Base-by-base conservation (phyloP, 2,888 invertebrate species). In the Mayetiola destructor region DNA sequence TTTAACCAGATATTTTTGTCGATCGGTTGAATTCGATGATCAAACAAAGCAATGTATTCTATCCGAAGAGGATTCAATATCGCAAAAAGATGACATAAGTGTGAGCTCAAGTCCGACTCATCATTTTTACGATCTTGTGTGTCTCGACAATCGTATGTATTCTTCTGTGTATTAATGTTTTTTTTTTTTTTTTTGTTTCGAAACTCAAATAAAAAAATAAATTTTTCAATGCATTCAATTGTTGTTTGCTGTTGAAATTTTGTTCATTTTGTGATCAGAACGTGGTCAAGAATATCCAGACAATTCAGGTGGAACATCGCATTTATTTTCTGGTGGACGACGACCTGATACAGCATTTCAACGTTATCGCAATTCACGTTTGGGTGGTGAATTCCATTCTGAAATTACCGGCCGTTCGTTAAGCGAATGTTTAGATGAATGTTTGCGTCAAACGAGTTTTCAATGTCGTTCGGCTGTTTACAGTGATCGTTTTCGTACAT, bases 341-440 rank as follows among this genome's bases (percentile, higher is more conserved):
- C 76, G 87, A 61, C 88, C 90, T 39, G 89, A 91, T 70, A 91
- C 91, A 10, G 91, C 92, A 57, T 90, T 92, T 76, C 73, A 73
- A 61, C 66, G 90, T 60, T 89, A 88, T 74, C 77, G 91, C 63
- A 89, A 89, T 73, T 88, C 88, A 65, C 77, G 89, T 59, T 78
- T 92, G 42, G 88, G 88, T 57, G 88, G 89, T 4, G 89, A 90
- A 72, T 88, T 87, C 70, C 89, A 89, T 69, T 88, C 89, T 6
- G 91, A 91, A 73, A 88, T 90, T 65, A 88, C 88, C 4, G 88
- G 89, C 53, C 77, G 89, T 60, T 88, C 90, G 14, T 75, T 92
- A 60, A 90, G 89, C 72, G 91, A 92, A 71, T 92, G 92, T 67
- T 71, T 92, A 64, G 90, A 91, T 69, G 91, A 91, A 68, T 92